These are phyloP conservation scores for Balanococcus diminutus DNA, from an alignment of 2,888 invertebrate species.

Conservation along the genomic window DNA sequence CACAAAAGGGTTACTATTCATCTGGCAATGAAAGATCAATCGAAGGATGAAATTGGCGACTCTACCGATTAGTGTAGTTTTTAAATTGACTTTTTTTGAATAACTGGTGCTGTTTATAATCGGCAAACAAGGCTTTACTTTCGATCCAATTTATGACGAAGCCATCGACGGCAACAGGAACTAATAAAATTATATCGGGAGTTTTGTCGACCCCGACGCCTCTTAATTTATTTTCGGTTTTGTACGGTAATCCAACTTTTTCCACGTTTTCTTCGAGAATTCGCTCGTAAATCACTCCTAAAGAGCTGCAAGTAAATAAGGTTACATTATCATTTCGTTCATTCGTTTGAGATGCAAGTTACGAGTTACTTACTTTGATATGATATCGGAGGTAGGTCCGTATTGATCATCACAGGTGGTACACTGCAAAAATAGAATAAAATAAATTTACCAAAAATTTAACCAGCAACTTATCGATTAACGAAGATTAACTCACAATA, in stretches of 20 bases:
- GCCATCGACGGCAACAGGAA: conserved; percentile 46
- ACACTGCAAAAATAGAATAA: conserved; percentile 21
- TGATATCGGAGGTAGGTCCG: conserved; percentile 47
- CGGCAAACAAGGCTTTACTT: conserved; percentile 49
- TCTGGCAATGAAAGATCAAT: not conserved
- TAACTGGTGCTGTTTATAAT: conserved; percentile 37
- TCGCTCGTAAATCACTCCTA: conserved; percentile 41
- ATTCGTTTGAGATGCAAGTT: not conserved
- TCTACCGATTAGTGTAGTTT: conserved; percentile 45
- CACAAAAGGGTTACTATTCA: not conserved
- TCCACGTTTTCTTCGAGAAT: conserved; percentile 40
- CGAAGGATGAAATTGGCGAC: not conserved
- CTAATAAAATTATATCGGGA: conserved; percentile 42
- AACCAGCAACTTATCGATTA: not conserved
- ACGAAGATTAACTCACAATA: not conserved
- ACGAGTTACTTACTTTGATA: conserved; percentile 8
- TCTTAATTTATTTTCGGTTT: conserved; percentile 45
- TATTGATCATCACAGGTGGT: conserved; percentile 42
- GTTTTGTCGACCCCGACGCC: conserved; percentile 46
- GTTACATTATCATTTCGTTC: not conserved
- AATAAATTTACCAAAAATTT: not conserved
- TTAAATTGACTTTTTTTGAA: conserved; percentile 51
- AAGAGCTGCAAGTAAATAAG: conserved; percentile 27
- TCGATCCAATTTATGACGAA: conserved; percentile 51
- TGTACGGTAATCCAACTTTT: conserved; percentile 33